phyloP scores from a whole-genome alignment of 1,140 invertebrate species.

The Telenomus remus region DNA sequence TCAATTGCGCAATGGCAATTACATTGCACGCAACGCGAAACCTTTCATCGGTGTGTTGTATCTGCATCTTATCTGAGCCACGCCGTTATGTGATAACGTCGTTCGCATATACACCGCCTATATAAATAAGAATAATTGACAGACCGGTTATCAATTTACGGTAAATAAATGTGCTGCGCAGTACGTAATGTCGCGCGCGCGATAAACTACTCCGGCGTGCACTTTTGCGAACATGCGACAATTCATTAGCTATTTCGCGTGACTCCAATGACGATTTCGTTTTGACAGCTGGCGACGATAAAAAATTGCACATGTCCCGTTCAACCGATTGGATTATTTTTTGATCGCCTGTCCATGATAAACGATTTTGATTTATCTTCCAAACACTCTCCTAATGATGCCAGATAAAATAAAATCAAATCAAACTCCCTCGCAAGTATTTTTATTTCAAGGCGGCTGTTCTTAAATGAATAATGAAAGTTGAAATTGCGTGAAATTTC shows the following conservation, averaged over 20 bases:
- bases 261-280: conserved; percentile 11
- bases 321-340: background rate
- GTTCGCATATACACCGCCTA: conserved; percentile 2
- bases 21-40: conserved; percentile 13
- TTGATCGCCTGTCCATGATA: too few relatives aligned
- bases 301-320: background rate
- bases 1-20: conserved; percentile 17
- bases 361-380: too few relatives aligned
- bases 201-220: conserved; percentile 16
- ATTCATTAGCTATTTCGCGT: conserved; percentile 23
- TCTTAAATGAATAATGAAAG: too few relatives aligned
- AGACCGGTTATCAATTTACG: conserved; percentile 43
- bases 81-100: conserved; percentile 27
- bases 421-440: too few relatives aligned
- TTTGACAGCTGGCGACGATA: conserved; percentile 4
- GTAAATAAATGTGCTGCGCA: conserved; percentile 38
- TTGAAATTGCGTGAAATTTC: too few relatives aligned
- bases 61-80: conserved; percentile 15
- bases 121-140: conserved; percentile 55
- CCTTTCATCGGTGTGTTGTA: conserved; percentile 16
- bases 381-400: background rate
- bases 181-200: conserved; percentile 21
- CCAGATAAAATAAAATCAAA: background rate
- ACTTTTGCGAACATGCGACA: conserved; percentile 10
- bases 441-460: too few relatives aligned